These are phyloP conservation scores for Aethes cnicana DNA, from an alignment of 2,888 invertebrate species.

Conservation along the genomic window DNA sequence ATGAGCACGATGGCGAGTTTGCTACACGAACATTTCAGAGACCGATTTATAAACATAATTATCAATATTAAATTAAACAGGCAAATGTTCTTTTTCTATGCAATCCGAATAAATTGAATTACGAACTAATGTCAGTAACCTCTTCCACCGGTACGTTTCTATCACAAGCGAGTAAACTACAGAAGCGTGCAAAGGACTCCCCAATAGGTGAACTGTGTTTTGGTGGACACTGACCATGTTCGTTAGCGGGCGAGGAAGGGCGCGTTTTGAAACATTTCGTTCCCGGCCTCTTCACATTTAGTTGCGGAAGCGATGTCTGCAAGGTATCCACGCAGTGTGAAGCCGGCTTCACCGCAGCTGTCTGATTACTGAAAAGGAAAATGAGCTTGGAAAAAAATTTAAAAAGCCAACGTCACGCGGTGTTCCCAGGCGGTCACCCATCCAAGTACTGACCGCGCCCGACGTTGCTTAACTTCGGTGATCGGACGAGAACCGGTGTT, in stretches of 20 bases:
- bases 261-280: constrained; percentile 43
- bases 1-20: too few species aligned
- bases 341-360: constrained; percentile 69
- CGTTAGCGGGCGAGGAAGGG: constrained; percentile 44
- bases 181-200: constrained; percentile 23
- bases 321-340: constrained; percentile 71
- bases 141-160: neutral
- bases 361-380: constrained; percentile 46
- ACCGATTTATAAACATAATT: too few species aligned
- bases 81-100: too few species aligned
- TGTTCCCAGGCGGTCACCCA: constrained; percentile 54
- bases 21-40: too few species aligned
- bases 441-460: constrained; percentile 47
- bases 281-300: constrained; percentile 41
- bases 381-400: constrained; percentile 33
- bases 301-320: constrained; percentile 63
- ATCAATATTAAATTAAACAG: too few species aligned
- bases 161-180: constrained; percentile 16
- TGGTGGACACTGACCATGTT: constrained; percentile 52
- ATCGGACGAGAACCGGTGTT: constrained; percentile 62
- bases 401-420: constrained; percentile 56
- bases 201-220: constrained; percentile 1
- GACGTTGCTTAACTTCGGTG: constrained; percentile 62
- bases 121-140: too few species aligned
- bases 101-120: too few species aligned